A percentile compares a stretch with the other conserved stretches of the same genome.
phyloP scores from a whole-genome alignment of 1,140 invertebrate genomes.

The Nylanderia fulva region DNA sequence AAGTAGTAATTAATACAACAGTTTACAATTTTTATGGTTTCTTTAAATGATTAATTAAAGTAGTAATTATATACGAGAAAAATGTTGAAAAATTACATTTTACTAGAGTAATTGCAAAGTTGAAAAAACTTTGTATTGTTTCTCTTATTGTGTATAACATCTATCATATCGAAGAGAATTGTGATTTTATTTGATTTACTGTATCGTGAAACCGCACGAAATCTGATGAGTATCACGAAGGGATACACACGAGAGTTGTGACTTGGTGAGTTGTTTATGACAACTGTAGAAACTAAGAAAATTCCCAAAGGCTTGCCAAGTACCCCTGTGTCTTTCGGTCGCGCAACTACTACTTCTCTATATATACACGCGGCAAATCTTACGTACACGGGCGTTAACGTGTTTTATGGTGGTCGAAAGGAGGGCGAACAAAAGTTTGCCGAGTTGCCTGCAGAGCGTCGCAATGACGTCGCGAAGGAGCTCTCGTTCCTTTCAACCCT shows the following conservation, averaged over 20 bases:
- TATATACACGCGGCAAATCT: constrained; percentile 49
- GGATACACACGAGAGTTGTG: neutral
- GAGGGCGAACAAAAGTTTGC: constrained; percentile 66
- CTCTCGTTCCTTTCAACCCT: neutral
- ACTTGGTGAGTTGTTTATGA: constrained; percentile 54
- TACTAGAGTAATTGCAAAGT: neutral
- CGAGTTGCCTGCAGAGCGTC: constrained; percentile 64
- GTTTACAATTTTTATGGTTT: neutral
- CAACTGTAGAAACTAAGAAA: constrained; percentile 42
- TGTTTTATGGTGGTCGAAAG: constrained; percentile 68
- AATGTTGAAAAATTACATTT: neutral
- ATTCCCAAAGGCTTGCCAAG: constrained; percentile 40
- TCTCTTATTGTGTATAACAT: neutral
- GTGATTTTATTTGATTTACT: neutral
- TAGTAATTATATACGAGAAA: neutral
- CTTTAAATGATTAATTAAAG: neutral
- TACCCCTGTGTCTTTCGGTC: constrained; percentile 6
- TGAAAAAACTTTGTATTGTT: neutral
- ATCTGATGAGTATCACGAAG: constrained; percentile 15
- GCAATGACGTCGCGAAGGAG: constrained; percentile 37
- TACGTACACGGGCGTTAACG: constrained; percentile 49
- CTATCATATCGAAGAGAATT: neutral
- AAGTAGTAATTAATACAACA: neutral
- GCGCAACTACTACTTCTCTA: neutral
- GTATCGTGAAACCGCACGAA: neutral